Percentiles rank a stretch among this genome's conserved stretches.
These are phyloP conservation scores for Hydrocynus forskahlii DNA, from an alignment of 2,797 vertebrate genomes.

Conservation along the genomic window DNA sequence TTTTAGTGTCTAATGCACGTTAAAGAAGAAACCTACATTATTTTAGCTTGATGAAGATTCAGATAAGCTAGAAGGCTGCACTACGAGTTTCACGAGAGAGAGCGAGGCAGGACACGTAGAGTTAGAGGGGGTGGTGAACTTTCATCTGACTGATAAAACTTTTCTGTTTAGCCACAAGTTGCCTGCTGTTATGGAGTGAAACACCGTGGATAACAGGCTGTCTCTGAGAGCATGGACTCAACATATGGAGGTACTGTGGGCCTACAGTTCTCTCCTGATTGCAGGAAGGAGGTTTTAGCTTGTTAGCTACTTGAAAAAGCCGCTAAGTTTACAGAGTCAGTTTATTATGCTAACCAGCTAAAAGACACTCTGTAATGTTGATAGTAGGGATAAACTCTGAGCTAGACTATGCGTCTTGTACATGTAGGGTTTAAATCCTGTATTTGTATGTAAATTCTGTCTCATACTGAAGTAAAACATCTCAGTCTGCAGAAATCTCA, in stretches of 20 bases:
- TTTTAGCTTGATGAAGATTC: not conserved
- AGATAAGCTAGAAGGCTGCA: not conserved
- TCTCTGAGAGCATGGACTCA: slow-evolving; percentile 24
- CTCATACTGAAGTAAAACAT: not conserved
- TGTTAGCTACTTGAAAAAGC: not conserved
- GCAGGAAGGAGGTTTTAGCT: not conserved
- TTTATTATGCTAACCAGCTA: no score
- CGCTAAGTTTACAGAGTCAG: not conserved
- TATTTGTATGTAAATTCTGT: not conserved
- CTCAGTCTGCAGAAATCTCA: not conserved
- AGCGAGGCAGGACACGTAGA: not conserved
- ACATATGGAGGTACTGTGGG: not conserved
- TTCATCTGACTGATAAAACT: slow-evolving; percentile 13
- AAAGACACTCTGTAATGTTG: not conserved
- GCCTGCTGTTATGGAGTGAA: slow-evolving; percentile 16
- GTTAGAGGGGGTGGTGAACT: slow-evolving; percentile 13
- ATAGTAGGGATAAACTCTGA: no score
- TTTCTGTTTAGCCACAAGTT: not conserved
- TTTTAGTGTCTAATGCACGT: not conserved
- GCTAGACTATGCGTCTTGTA: no score
- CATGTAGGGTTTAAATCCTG: not conserved
- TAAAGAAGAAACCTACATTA: not conserved
- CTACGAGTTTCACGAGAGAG: no score
- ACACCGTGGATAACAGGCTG: not conserved
- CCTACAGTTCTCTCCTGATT: slow-evolving; percentile 7